Evolutionary conservation across 2,888 invertebrate genomes (phyloP), one percentile per base, ranked within the genome.

Genomic region (Agelastica alni): DNA sequence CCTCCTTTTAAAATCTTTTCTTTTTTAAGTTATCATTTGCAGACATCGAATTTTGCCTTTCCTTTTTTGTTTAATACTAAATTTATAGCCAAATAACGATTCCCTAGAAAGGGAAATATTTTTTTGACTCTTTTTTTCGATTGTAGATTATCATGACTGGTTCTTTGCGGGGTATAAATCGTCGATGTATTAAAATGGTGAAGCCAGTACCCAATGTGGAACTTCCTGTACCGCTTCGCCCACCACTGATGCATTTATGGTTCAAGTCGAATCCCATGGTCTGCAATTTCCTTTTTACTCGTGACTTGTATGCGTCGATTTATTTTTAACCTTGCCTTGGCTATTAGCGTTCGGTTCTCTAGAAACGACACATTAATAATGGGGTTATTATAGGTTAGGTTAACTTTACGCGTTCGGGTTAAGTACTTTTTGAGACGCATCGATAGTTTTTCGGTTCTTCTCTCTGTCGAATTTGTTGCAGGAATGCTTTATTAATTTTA

Each of bases 231-330:
- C 12, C 20, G 10, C 12, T 20, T n/a, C 20, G 20, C 37, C 37
- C 47, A 47, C 37, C 39, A 39, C 37, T 51, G 52, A 49, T 37
- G 39, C 54, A 52, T 55, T 58, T 55, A 58, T 49, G 41, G 52
- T 55, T 47, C 48, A 43, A 42, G 52, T 49, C 26, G 47, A 39
- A 53, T 49, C 39, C 42, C 53, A 36, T 41, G 36, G 49, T 31
- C 39, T 52, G 52, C 52, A 56, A 56, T 56, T 56, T 52, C 39
- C 48, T 56, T 53, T n/a, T 57, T 37, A 37, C 51, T 53, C 57
- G 53, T 57, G 57, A 57, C 45, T 53, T 51, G 53, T 57, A 53
- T 36, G 48, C 44, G 22, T 34, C 43, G 37, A 42, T 51, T 57
- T 47, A 57, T 57, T 57, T 57, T 51, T 53, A 57, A 43, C 46